These are phyloP conservation scores for Bimastos eiseni DNA, from an alignment of 2,888 invertebrate species.

Conservation along the genomic window DNA sequence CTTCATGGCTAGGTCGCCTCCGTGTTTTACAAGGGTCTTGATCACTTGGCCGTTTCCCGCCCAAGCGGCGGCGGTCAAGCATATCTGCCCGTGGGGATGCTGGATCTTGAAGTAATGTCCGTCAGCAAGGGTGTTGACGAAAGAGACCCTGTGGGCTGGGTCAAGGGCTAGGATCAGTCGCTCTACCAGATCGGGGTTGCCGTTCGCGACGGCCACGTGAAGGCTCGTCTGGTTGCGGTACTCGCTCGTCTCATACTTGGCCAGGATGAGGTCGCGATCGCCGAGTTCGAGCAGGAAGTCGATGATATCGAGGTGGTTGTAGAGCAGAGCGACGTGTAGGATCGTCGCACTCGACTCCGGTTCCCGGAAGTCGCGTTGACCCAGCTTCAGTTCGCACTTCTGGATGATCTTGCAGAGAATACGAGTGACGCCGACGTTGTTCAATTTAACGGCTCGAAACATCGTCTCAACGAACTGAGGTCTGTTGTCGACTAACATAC, in stretches of 20 bases:
- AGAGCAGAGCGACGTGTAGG: conserved; percentile 46
- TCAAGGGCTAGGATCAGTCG: conserved; percentile 41
- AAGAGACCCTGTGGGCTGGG: conserved; percentile 24
- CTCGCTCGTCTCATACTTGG: conserved; percentile 43
- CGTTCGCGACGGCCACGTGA: conserved; percentile 45
- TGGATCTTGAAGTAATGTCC: conserved; percentile 43
- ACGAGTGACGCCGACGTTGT: conserved; percentile 42
- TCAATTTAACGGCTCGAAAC: conserved; percentile 45
- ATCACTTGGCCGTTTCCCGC: conserved; percentile 44
- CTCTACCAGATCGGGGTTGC: conserved; percentile 41
- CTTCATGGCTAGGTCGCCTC: conserved; percentile 42
- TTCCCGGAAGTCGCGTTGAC: conserved; percentile 41
- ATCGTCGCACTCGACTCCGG: conserved; percentile 44
- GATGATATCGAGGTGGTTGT: conserved; percentile 42
- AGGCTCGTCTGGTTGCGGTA: conserved; percentile 45
- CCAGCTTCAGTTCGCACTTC: conserved; percentile 39
- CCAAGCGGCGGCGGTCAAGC: conserved; percentile 46
- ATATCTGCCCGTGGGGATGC: conserved; percentile 43
- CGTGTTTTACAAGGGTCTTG: conserved; percentile 42
- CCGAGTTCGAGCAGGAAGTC: conserved; percentile 40
- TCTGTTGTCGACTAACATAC: conserved; percentile 42
- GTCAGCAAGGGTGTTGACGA: conserved; percentile 45
- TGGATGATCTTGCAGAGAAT: conserved; percentile 44
- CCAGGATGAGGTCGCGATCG: conserved; percentile 42
- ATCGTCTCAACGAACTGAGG: conserved; percentile 43